A percentile compares a stretch with the other conserved stretches of the same genome.
phyloP scores from a whole-genome alignment of 92 coral and sea anemone genomes.

The Actinernus sp. region DNA sequence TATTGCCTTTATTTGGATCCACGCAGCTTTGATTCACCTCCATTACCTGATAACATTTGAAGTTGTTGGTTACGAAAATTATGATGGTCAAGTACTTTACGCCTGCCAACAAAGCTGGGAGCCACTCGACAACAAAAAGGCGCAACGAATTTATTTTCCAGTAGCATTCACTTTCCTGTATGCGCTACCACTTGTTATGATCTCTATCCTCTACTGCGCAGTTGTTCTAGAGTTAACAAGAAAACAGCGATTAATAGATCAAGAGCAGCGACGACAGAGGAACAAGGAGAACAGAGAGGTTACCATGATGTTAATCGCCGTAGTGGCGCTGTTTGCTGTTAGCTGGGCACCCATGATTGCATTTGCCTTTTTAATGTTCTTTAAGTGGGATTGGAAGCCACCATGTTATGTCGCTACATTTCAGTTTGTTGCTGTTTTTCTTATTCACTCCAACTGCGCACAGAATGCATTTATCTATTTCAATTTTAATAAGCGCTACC shows the following conservation, averaged over 20 bases:
- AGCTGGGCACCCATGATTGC: constrained; percentile 24
- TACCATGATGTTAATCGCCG: constrained; percentile 53
- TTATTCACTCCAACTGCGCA: constrained; percentile 51
- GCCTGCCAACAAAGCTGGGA: no score
- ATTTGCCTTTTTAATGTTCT: constrained; percentile 5
- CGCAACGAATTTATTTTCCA: constrained; percentile 18
- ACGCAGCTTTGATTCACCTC: constrained; percentile 19
- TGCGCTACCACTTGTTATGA: constrained; percentile 46
- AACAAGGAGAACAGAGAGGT: constrained; percentile 58
- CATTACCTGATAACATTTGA: constrained; percentile 29
- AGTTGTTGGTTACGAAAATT: constrained; percentile 1
- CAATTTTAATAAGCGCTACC: constrained; percentile 28
- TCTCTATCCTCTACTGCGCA: constrained; percentile 48
- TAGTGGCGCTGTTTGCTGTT: constrained; percentile 51
- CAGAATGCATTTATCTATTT: constrained; percentile 63
- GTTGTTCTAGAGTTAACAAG: constrained; percentile 47
- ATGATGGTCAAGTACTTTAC: no score
- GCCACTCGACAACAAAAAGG: not conserved
- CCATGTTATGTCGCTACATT: not conserved
- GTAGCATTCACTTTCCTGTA: constrained; percentile 20
- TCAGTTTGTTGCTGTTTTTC: constrained; percentile 17
- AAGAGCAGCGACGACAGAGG: constrained; percentile 57
- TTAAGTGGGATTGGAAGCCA: not conserved
- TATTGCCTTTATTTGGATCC: constrained; percentile 27
- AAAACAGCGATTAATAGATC: constrained; percentile 23